Conservation (phyloP, 2,797 vertebrate genomes). For the Peromyscus melanophrys region DNA sequence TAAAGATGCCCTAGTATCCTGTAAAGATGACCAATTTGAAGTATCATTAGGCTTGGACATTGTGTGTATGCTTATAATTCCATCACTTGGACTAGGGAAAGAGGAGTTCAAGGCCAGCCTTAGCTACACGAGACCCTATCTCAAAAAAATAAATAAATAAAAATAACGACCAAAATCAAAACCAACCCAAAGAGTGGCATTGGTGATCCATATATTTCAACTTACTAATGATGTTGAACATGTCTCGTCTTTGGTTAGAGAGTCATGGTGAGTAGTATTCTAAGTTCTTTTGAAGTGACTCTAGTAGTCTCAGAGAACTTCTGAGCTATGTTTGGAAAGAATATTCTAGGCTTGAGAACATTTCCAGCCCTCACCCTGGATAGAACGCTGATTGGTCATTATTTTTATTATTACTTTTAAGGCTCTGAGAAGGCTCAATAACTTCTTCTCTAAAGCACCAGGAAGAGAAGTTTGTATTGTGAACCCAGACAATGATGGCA, state of each 20-base stretch:
- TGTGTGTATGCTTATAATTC: neutral
- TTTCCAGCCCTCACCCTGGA: neutral
- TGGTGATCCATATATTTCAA: neutral
- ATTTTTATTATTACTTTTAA: slow-evolving; percentile 36
- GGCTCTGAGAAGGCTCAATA: neutral
- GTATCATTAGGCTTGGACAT: neutral
- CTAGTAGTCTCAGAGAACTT: neutral
- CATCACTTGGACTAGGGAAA: neutral
- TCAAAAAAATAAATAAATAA: neutral
- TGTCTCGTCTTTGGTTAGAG: neutral
- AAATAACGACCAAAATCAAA: neutral
- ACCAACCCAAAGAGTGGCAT: neutral
- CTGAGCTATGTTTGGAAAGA: neutral
- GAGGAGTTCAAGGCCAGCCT: neutral
- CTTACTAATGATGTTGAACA: neutral
- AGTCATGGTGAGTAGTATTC: neutral
- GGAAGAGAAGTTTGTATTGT: slow-evolving; percentile 21
- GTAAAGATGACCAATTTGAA: neutral
- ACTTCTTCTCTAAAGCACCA: neutral
- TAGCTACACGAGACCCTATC: neutral
- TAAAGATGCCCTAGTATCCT: neutral
- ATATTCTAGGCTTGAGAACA: neutral
- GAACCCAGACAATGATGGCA: neutral
- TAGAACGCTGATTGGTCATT: neutral
- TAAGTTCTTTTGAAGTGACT: neutral